These are phyloP conservation scores for Aurelia coerulea DNA, from an alignment of 30 jellyfish, hydroid and myxozoan species.

Conservation along the genomic window DNA sequence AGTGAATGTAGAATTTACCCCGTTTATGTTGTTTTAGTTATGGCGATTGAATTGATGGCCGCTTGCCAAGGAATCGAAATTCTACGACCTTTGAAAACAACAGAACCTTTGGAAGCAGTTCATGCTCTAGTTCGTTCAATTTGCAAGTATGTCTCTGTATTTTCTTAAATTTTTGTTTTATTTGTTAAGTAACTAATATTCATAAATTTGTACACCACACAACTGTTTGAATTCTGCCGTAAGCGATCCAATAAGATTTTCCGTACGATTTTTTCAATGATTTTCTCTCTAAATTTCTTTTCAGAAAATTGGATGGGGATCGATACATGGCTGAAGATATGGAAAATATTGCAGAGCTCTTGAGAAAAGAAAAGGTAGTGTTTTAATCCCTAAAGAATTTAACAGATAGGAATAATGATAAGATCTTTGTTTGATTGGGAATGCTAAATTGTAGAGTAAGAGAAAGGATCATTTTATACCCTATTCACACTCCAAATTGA, in stretches of 20 bases:
- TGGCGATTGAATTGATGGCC: constrained; percentile 92
- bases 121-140: constrained; percentile 79
- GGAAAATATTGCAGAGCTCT: constrained; percentile 73
- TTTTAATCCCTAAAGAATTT: neutral
- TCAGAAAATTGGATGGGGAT: constrained; percentile 77
- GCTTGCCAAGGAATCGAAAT: constrained; percentile 98
- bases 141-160: constrained; percentile 65
- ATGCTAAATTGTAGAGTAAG: no score
- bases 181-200: no score
- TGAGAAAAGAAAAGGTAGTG: constrained; percentile 71
- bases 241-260: no score
- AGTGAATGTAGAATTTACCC: no score
- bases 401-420: no score
- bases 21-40: constrained; percentile 30
- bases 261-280: no score
- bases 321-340: constrained; percentile 93
- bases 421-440: no score
- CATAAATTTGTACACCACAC: no score
- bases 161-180: neutral
- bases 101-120: constrained; percentile 94
- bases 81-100: constrained; percentile 85
- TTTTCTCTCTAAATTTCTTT: neutral
- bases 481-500: no score
- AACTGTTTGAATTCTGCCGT: no score
- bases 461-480: no score